Evolutionary conservation across 1,140 invertebrate species (phyloP).

Genomic region (Aleiodes sp.): DNA sequence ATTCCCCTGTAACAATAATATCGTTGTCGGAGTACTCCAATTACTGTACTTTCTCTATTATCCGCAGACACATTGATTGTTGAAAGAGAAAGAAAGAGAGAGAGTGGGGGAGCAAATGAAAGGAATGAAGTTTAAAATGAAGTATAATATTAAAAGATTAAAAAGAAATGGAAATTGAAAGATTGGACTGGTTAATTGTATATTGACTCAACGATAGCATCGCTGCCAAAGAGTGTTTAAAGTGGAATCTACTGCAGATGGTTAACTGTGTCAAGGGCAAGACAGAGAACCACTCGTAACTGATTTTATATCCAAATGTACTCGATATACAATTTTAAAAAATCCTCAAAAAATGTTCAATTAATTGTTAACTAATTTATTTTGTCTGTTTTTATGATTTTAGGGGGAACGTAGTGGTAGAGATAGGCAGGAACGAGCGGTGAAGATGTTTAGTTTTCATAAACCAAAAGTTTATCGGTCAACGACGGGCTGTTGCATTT

Average conservation of each 20-base stretch:
- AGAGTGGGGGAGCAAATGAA: too few species aligned
- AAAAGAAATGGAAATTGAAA: not conserved
- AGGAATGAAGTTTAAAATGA: not conserved
- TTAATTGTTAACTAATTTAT: conserved; percentile 21
- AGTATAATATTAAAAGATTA: not conserved
- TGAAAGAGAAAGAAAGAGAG: not conserved
- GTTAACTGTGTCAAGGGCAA: conserved; percentile 40
- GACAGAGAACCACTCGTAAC: conserved; percentile 18
- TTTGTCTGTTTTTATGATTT: conserved; percentile 34
- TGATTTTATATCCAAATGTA: conserved; percentile 10
- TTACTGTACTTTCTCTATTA: not conserved
- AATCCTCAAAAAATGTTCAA: not conserved
- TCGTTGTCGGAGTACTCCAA: conserved; percentile 12
- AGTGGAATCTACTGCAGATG: conserved; percentile 27
- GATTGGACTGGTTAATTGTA: conserved; percentile 19
- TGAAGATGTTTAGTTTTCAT: conserved; percentile 87
- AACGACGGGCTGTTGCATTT: conserved; percentile 86
- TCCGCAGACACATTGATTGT: not conserved
- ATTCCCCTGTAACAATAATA: too few species aligned
- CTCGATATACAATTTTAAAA: not conserved
- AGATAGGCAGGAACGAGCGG: conserved; percentile 31
- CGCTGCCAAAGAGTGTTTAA: conserved; percentile 14
- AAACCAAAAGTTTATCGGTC: conserved; percentile 90
- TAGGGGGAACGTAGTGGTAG: conserved; percentile 38
- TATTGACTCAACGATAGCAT: conserved; percentile 27